Base-by-base conservation (phyloP, 2,113 vertebrate species). In the Isurus oxyrinchus region DNA sequence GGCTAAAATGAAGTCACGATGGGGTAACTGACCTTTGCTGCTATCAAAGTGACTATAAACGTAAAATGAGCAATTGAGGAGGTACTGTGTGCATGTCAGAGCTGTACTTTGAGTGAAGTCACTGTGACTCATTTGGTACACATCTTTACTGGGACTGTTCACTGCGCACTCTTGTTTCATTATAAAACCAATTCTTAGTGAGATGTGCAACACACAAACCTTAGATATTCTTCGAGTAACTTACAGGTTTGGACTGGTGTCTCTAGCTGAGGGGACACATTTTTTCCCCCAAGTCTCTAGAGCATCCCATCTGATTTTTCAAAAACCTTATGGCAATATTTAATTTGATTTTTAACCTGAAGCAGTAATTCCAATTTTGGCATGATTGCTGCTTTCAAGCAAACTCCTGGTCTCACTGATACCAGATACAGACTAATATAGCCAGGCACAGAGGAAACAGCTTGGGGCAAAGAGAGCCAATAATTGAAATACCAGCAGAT, bases 1-100 rank as follows among this genome's bases (percentile, higher is more conserved):
- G 59, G 59, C 57, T 63, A 63, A 94, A 94, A 40, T 40, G 31
- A 94, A 94, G 90, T 94, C 59, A 44, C 90, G 16, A 40, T 63
- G 90, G 90, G 59, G 90, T 94, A 94, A 63, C 7, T 63, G 90
- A 63, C 90, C 90, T 94, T 94, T 94, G 31, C 90, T 63, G 90
- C 90, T 40, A 94, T 93, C 90, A 63, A 61, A 93, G 21, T 93
- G 90, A 94, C 59, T 40, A 63, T 40, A 40, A 63, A 23, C n/a
- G 59, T 63, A 63, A 94, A 27, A 35, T 27, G 53, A 91, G 27
- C 31, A 25, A 35, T 59, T 31, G 53, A 93, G 57, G 27, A 59
- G 55, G 57, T 93, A 93, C 31, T 21, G 57, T 61, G 57, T 93
- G 35, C 31, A 61, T 63, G 35, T 21, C 35, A 94, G 59, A 21